Percentiles rank a stretch among this genome's conserved stretches.
phyloP scores from a whole-genome alignment of 2,888 invertebrate species.

The Microplitis deprimator region DNA sequence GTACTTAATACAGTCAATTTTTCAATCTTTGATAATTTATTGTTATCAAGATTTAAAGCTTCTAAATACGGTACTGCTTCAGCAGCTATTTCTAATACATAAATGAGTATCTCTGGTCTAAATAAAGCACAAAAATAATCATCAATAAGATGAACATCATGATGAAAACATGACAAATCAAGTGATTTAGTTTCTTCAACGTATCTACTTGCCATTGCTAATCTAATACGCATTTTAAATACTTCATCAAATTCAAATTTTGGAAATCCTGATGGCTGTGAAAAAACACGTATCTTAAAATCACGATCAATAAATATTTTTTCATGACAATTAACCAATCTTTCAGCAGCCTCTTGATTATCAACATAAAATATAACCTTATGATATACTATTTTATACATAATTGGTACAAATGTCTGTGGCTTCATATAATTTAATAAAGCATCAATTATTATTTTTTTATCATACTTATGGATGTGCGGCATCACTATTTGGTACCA shows the following conservation, averaged over 20 bases:
- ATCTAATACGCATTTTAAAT: conserved; percentile 83
- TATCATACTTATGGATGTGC: neutral
- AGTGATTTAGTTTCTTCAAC: conserved; percentile 81
- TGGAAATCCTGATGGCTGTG: conserved; percentile 69
- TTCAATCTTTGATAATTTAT: conserved; percentile 80
- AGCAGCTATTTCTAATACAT: conserved; percentile 84
- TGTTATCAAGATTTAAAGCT: conserved; percentile 86
- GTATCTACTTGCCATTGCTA: conserved; percentile 87
- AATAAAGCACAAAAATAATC: conserved; percentile 84
- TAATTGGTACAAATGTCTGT: neutral
- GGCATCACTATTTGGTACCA: neutral
- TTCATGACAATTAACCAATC: conserved; percentile 78
- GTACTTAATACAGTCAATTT: conserved; percentile 78
- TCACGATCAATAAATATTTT: conserved; percentile 83
- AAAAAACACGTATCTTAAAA: conserved; percentile 73
- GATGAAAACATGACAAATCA: conserved; percentile 85
- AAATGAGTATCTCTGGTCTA: conserved; percentile 80
- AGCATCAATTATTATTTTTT: neutral
- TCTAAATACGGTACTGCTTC: conserved; percentile 88
- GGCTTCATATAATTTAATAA: neutral
- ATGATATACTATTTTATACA: conserved; percentile 75
- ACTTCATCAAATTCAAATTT: conserved; percentile 72
- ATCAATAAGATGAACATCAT: conserved; percentile 79
- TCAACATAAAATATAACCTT: conserved; percentile 85
- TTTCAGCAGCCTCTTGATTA: conserved; percentile 81